Conservation (phyloP, 37 sponge, comb jelly and placozoan genomes). For the Oscarella lobularis region DNA sequence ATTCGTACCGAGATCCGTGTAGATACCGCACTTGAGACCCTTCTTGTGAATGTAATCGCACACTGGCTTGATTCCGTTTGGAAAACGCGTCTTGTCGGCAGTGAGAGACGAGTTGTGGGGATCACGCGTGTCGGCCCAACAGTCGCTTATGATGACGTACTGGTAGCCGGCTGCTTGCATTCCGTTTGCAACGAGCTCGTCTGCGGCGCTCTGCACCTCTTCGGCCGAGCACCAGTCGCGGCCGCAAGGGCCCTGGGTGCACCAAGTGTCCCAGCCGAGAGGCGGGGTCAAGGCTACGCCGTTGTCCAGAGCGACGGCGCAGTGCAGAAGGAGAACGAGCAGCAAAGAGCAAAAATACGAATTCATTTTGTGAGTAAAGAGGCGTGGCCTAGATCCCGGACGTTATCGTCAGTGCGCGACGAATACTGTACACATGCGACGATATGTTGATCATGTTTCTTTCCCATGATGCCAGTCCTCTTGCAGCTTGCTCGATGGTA, state of each 20-base stretch:
- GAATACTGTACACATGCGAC: too few relatives aligned
- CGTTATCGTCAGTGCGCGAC: too few relatives aligned
- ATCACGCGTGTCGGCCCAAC: conserved; percentile 6
- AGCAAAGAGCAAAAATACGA: too few relatives aligned
- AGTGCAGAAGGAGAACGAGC: neutral
- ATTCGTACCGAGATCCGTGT: neutral
- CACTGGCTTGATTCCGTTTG: neutral
- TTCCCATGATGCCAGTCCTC: too few relatives aligned
- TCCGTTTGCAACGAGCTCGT: neutral
- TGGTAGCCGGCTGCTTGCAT: conserved; percentile 1
- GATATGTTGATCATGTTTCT: too few relatives aligned
- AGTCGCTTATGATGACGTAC: neutral
- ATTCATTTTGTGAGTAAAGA: too few relatives aligned
- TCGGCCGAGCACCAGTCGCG: neutral
- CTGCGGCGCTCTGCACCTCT: neutral
- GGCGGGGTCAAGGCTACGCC: neutral
- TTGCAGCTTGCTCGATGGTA: too few relatives aligned
- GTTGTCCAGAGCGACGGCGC: neutral
- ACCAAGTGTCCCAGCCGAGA: conserved; percentile 9
- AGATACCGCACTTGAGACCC: neutral
- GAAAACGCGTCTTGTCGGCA: neutral
- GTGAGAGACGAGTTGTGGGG: neutral
- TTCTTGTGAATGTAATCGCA: neutral
- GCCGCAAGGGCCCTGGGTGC: conserved; percentile 2
- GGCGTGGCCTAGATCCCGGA: too few relatives aligned